phyloP scores from a whole-genome alignment of 2,113 vertebrate species.

The Entomyzon cyanotis region DNA sequence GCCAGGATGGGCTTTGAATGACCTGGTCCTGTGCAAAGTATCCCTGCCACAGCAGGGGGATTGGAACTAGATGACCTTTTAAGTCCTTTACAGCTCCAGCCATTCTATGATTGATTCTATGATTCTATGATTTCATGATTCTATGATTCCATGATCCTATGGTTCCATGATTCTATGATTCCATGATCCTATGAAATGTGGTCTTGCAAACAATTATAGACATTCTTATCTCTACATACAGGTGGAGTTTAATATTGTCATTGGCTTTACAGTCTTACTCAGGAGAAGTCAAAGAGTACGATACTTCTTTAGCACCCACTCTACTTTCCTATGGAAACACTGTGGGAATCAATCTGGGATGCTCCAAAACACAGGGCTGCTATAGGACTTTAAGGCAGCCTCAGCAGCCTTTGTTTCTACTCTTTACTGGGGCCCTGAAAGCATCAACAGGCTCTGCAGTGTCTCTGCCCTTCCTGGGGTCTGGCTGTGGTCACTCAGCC shows the following conservation, averaged over 20 bases:
- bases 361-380: background rate
- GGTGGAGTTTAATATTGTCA: background rate
- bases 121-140: background rate
- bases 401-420: background rate
- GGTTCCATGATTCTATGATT: background rate
- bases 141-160: too few species aligned
- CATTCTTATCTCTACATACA: background rate
- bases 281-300: background rate
- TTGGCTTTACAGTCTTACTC: background rate
- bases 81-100: background rate
- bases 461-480: background rate
- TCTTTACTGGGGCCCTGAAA: background rate
- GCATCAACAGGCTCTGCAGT: background rate
- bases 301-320: background rate
- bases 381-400: background rate
- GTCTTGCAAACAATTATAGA: background rate
- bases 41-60: background rate
- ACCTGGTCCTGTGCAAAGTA: background rate
- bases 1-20: background rate
- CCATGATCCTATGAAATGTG: background rate
- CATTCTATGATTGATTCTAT: background rate
- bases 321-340: background rate
- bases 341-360: rapidly evolving
- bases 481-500: background rate
- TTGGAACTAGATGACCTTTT: background rate